Conservation (phyloP, 1,140 invertebrate genomes). For the Marisa cornuarietis region DNA sequence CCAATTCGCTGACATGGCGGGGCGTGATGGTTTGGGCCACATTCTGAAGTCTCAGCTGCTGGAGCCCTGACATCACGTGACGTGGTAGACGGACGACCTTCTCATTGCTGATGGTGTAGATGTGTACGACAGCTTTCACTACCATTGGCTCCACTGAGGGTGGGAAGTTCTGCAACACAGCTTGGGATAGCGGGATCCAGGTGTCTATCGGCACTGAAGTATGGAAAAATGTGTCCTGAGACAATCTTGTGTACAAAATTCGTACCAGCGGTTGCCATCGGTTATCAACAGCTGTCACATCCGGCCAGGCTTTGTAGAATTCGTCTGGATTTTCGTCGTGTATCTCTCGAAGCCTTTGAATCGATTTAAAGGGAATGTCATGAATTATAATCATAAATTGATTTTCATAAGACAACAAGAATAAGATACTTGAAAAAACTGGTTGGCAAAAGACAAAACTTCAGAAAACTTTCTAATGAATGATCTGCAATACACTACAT, state of each 20-base stretch:
- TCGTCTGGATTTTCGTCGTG: background rate
- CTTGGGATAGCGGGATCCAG: slow-evolving; percentile 9
- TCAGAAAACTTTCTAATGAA: background rate
- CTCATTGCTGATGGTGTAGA: slow-evolving; percentile 1
- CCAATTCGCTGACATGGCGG: background rate
- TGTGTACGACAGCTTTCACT: slow-evolving; percentile 6
- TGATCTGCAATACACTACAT: background rate
- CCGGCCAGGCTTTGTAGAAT: slow-evolving; percentile 30
- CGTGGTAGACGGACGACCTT: slow-evolving; percentile 12
- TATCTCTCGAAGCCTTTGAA: background rate
- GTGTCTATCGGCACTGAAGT: background rate
- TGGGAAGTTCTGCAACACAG: background rate
- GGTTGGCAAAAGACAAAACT: too few relatives aligned
- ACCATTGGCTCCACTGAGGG: background rate
- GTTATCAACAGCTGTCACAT: slow-evolving; percentile 24
- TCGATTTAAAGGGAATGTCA: too few relatives aligned
- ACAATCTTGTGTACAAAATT: slow-evolving; percentile 3
- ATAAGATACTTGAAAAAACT: too few relatives aligned
- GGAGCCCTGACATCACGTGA: background rate
- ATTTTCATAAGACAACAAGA: too few relatives aligned
- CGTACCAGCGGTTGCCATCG: slow-evolving; percentile 32
- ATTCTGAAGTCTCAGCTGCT: background rate
- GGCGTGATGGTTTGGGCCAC: background rate
- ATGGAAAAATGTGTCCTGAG: slow-evolving; percentile 1
- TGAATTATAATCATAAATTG: too few relatives aligned